phyloP scores from a whole-genome alignment of 1,140 invertebrate genomes.

The Neotoxoptera formosana region DNA sequence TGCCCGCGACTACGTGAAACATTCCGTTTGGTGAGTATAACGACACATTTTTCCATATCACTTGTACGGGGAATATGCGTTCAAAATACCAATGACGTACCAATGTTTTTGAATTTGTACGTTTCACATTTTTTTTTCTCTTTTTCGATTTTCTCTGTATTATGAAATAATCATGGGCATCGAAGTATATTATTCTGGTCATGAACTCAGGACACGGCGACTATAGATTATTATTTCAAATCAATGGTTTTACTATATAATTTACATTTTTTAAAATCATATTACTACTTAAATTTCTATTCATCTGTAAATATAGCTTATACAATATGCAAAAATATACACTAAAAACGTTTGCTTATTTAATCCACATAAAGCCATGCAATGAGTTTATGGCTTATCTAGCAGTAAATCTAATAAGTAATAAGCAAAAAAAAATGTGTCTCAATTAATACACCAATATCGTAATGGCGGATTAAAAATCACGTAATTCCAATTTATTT shows the following conservation, averaged over 20 bases:
- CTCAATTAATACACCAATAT: too few species aligned
- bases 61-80: neutral
- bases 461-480: too few species aligned
- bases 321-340: neutral
- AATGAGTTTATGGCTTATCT: neutral
- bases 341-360: neutral
- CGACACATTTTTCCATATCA: neutral
- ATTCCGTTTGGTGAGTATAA: neutral
- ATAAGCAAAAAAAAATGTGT: neutral
- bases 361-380: neutral
- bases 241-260: neutral
- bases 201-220: neutral
- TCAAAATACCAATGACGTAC: neutral
- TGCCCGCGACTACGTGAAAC: neutral
- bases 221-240: neutral
- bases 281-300: neutral
- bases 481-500: neutral
- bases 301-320: neutral
- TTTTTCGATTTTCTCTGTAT: neutral
- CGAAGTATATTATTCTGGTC: neutral
- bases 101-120: neutral
- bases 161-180: neutral
- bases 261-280: neutral
- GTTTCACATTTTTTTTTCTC: neutral
- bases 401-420: neutral